Conservation (phyloP, 2,888 invertebrate genomes). For the Athalia rosae region DNA sequence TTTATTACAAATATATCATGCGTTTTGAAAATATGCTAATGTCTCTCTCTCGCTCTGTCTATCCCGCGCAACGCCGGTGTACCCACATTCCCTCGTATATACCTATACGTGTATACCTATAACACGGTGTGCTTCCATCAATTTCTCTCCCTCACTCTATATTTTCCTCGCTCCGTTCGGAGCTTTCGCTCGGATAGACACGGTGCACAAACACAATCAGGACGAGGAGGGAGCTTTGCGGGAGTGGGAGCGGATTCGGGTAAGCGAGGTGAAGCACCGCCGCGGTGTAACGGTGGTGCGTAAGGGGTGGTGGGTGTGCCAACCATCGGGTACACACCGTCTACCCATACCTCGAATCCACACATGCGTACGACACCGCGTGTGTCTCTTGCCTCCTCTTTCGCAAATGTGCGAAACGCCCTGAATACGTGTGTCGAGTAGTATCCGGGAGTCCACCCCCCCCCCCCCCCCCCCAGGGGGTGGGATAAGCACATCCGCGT, state of each 20-base stretch:
- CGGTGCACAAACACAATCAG: conserved; percentile 45
- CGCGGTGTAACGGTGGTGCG: background rate
- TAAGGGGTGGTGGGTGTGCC: too few relatives aligned
- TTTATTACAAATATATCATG: too few relatives aligned
- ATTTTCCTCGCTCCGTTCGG: conserved; percentile 6
- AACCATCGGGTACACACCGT: too few relatives aligned
- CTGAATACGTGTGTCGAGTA: background rate
- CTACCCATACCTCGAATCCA: too few relatives aligned
- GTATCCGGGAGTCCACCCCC: conserved; percentile 1
- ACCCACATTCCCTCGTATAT: too few relatives aligned
- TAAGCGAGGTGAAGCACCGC: conserved; percentile 25
- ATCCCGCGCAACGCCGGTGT: too few relatives aligned
- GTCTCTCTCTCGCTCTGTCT: background rate
- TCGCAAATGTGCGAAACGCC: background rate
- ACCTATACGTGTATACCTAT: background rate
- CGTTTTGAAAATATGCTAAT: background rate
- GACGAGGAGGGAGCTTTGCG: background rate
- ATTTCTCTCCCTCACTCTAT: background rate
- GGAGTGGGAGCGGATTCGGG: conserved; percentile 21
- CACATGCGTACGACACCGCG: too few relatives aligned
- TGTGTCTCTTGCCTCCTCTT: background rate
- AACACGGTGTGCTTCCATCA: background rate
- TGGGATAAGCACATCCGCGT: conserved; percentile 40
- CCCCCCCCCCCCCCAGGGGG: background rate
- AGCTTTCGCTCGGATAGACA: conserved; percentile 38